phyloP scores from a whole-genome alignment of 2,888 invertebrate species.

The Digitonthophagus gazella region DNA sequence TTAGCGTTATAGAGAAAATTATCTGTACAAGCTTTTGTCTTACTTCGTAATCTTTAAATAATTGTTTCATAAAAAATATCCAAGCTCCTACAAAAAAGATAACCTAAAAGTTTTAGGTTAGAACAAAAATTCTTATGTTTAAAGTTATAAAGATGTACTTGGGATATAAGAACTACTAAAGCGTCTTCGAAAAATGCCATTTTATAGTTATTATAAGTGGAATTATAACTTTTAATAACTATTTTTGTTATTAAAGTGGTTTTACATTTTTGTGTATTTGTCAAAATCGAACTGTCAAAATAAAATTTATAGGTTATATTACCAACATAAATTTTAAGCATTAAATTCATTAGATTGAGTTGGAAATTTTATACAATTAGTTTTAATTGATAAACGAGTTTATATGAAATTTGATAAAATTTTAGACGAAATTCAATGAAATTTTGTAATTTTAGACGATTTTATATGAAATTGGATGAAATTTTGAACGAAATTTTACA shows the following conservation, averaged over 20 bases:
- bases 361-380: too few species aligned
- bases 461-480: too few species aligned
- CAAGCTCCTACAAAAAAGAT: slow-evolving; percentile 96
- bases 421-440: too few species aligned
- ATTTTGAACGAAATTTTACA: too few species aligned
- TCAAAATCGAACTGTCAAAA: too few species aligned
- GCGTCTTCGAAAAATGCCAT: slow-evolving; percentile 88
- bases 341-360: too few species aligned
- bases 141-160: slow-evolving; percentile 24
- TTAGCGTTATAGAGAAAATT: slow-evolving; percentile 94
- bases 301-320: too few species aligned
- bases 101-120: slow-evolving; percentile 59
- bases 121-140: neutral
- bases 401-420: too few species aligned
- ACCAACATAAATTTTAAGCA: too few species aligned
- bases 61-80: slow-evolving; percentile 96
- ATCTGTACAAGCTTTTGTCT: slow-evolving; percentile 91
- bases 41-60: slow-evolving; percentile 97
- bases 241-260: slow-evolving; percentile 4
- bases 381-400: too few species aligned
- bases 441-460: too few species aligned
- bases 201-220: slow-evolving; percentile 6
- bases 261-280: too few species aligned
- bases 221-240: neutral
- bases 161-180: slow-evolving; percentile 74